Evolutionary conservation across 2,113 vertebrate species (phyloP).

Genomic region (Neodon shergylaensis): DNA sequence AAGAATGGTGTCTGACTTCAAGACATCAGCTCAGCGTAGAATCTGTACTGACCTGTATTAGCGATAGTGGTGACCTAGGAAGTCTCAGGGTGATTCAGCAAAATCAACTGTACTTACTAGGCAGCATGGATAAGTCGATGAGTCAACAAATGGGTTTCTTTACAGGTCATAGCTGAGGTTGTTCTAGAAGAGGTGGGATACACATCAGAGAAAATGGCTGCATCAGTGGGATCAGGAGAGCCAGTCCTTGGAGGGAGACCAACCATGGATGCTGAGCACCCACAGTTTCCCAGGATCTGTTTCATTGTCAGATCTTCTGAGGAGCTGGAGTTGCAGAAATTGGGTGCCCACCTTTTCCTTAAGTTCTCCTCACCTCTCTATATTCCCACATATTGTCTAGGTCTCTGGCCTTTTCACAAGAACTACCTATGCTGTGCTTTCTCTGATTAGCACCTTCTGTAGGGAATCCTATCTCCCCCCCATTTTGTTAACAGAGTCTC

Average conservation of each 20-base stretch:
- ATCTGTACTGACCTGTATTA: not conserved
- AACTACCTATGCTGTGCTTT: not conserved
- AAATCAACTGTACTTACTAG: not conserved
- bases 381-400: not conserved
- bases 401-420: not conserved
- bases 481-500: not conserved
- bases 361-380: not conserved
- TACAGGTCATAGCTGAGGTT: not conserved
- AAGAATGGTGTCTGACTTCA: not conserved
- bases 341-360: not conserved
- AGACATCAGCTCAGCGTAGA: not conserved
- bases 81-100: not conserved
- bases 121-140: not conserved
- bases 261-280: not conserved
- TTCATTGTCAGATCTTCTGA: not conserved
- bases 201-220: not conserved
- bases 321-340: not conserved
- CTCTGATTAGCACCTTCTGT: not conserved
- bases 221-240: not conserved
- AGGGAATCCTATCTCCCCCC: not conserved
- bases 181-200: not conserved
- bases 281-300: not conserved
- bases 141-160: not conserved
- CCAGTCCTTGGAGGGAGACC: not conserved
- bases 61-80: not conserved